Evolutionary conservation across 2,113 vertebrate genomes (phyloP).

Genomic region (Hippoglossus stenolepis): DNA sequence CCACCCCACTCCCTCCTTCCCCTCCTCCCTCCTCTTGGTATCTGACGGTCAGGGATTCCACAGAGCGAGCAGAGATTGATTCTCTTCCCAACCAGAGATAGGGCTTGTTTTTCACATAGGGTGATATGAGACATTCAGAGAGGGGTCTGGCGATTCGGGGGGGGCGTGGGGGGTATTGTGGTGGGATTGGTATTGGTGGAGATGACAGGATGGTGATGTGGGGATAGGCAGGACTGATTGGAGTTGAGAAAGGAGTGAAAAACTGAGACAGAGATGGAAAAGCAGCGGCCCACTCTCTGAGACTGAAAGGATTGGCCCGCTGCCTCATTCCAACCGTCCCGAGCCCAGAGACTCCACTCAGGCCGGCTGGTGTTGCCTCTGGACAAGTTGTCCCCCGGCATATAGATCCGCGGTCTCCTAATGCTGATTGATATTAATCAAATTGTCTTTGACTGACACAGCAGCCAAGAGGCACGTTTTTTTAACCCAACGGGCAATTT

Average conservation of each 20-base stretch:
- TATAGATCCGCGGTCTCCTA: constrained; percentile 69
- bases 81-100: constrained; percentile 65
- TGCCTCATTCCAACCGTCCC: constrained; percentile 38
- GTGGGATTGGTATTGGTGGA: constrained; percentile 63
- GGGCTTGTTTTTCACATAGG: constrained; percentile 71
- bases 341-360: constrained; percentile 28
- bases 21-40: constrained; percentile 11
- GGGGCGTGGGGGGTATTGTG: constrained; percentile 4
- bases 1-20: background rate
- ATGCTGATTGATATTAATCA: constrained; percentile 78
- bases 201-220: constrained; percentile 68
- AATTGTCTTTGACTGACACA: constrained; percentile 73
- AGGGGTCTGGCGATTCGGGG: constrained; percentile 26
- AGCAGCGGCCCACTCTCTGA: constrained; percentile 18
- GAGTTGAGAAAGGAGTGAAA: constrained; percentile 64
- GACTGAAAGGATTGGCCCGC: constrained; percentile 36
- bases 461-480: constrained; percentile 53
- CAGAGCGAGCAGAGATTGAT: constrained; percentile 72
- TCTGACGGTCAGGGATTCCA: constrained; percentile 66
- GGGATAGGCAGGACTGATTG: constrained; percentile 73
- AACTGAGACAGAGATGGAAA: constrained; percentile 72
- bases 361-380: constrained; percentile 33
- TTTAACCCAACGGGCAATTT: constrained; percentile 73
- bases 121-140: constrained; percentile 66
- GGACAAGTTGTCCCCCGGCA: constrained; percentile 48